phyloP scores from a whole-genome alignment of 1,140 invertebrate species.

The Chlorops oryzae region DNA sequence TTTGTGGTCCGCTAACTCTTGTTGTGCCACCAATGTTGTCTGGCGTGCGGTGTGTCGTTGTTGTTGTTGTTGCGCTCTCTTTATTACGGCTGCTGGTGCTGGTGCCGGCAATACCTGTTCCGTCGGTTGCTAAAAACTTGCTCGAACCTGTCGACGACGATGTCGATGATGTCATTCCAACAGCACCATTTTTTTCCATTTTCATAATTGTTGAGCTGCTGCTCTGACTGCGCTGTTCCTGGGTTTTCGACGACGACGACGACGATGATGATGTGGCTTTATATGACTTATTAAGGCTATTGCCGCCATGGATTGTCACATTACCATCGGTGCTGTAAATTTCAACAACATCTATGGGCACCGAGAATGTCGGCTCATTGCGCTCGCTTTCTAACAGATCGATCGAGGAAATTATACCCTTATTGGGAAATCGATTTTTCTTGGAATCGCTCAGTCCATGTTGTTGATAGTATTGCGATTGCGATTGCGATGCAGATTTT shows the following conservation, averaged over 20 bases:
- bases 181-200: slow-evolving; percentile 20
- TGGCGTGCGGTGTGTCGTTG: slow-evolving; percentile 8
- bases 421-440: slow-evolving; percentile 31
- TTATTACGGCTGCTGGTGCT: too few species aligned
- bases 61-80: slow-evolving; percentile 31
- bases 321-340: too few species aligned
- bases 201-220: slow-evolving; percentile 6
- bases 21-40: not conserved
- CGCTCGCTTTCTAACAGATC: slow-evolving; percentile 43
- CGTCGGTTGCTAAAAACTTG: slow-evolving; percentile 10
- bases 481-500: slow-evolving; percentile 12
- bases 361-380: slow-evolving; percentile 42
- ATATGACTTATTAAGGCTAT: not conserved
- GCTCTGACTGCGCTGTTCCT: slow-evolving; percentile 25
- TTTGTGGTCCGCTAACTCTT: not conserved
- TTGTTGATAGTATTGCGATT: slow-evolving; percentile 22
- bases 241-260: slow-evolving; percentile 10
- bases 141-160: slow-evolving; percentile 14
- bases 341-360: slow-evolving; percentile 43
- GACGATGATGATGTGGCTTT: not conserved
- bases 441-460: slow-evolving; percentile 22
- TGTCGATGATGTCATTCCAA: slow-evolving; percentile 45
- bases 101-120: slow-evolving; percentile 20
- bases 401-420: slow-evolving; percentile 39
- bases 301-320: too few species aligned